Base-by-base conservation (phyloP, 2,797 vertebrate genomes). In the Ataeniobius toweri region DNA sequence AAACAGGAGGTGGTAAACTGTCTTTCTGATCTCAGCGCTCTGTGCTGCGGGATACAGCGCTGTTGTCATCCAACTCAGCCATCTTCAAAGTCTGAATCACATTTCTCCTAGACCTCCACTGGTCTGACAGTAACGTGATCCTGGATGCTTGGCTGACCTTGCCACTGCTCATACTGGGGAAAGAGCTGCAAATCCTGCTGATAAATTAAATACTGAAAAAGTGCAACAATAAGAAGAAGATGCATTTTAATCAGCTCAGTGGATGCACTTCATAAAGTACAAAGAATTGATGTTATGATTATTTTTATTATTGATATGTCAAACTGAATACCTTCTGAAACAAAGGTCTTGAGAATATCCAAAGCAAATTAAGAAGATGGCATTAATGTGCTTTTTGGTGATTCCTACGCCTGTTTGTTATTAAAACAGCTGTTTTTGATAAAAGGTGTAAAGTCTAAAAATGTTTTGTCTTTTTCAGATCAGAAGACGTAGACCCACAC, bases 401-500 rank as follows among this genome's bases (percentile, higher is more conserved):
- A 24, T 39, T 26, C 16, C 1, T 13, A 22, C 9, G 48, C 20
- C 18, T 8, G 20, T 44, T n/a, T 74, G 56, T 31, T 41, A 22
- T 14, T 12, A 6, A 59, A 46, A 69, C 18, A 6, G 20, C 5
- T 44, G 4, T 69, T 24, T 58, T 46, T 13, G 2, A 44, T 3
- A 9, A 68, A n/a, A 58, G 4, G 56, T 1, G 10, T 73, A 22
- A 77, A 10, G n/a, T 73, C 5, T 74, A 44, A 44, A 44, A 55
- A 71, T 26, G 13, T 71, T 78, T 24, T 65, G 44, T 56, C 31
- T 75, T 75, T 84, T 90, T 76, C 93, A 97, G 97, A 97, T 97
- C 91, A 96, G 97, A 88, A 95, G 97, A 93, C 96, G 97, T 20
- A 95, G 97, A 77, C 97, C 97, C 0, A 98, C 97, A 51, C 97